Evolutionary conservation across 2,113 vertebrate species (phyloP).

Genomic region (Pica pica): DNA sequence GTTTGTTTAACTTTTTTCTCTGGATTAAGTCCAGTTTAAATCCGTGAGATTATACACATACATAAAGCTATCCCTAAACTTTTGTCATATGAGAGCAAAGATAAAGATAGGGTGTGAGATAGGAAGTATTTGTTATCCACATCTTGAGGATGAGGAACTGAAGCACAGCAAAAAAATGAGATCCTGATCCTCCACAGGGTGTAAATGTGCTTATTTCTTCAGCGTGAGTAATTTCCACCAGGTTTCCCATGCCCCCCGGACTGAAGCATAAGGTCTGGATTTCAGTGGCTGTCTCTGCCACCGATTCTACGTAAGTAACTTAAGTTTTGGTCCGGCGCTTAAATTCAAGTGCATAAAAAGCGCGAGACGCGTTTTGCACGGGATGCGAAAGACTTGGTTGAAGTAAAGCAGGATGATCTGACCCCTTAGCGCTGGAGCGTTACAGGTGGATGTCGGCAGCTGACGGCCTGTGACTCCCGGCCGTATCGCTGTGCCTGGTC

Average conservation of each 20-base stretch:
- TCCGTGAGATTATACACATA: not conserved
- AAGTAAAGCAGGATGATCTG: not conserved
- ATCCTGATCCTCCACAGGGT: not conserved
- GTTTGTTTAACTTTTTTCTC: not conserved
- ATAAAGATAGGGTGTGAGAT: not conserved
- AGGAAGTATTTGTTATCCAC: not conserved
- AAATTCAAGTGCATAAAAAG: not conserved
- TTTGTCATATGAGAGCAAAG: not conserved
- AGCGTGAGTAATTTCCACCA: not conserved
- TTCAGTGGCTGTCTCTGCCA: not conserved
- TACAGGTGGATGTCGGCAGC: not conserved
- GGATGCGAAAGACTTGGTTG: not conserved
- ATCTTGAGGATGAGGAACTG: not conserved
- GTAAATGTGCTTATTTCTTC: not conserved
- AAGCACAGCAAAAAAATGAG: not conserved
- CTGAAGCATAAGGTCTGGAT: not conserved
- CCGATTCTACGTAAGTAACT: not conserved
- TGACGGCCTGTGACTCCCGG: not conserved
- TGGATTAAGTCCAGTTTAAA: not conserved
- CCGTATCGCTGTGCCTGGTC: not conserved
- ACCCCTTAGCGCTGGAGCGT: not conserved
- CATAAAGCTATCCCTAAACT: not conserved
- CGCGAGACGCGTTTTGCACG: not conserved
- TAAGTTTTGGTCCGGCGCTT: not conserved
- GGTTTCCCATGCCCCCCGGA: not conserved